phyloP scores from a whole-genome alignment of 2,888 invertebrate species.

The Idaea dimidiata region DNA sequence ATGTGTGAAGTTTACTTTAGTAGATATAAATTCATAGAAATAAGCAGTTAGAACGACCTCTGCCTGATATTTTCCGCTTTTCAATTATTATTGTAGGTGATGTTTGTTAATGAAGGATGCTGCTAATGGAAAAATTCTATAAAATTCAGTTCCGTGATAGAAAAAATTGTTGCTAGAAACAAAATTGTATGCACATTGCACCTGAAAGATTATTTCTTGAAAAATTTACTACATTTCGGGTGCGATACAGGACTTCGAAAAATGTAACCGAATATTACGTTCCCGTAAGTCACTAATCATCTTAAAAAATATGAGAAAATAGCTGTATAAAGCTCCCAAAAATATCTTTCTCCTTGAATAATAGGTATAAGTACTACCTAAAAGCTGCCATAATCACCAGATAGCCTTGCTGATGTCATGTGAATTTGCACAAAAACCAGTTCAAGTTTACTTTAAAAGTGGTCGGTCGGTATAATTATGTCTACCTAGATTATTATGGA shows the following conservation, averaged over 20 bases:
- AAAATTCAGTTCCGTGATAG: neutral
- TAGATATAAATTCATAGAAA: neutral
- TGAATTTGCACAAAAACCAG: neutral
- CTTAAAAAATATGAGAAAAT: too few species aligned
- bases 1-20: neutral
- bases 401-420: neutral
- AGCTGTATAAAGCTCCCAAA: too few species aligned
- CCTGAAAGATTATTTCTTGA: too few species aligned
- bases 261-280: too few species aligned
- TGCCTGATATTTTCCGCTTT: neutral
- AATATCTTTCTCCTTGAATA: too few species aligned
- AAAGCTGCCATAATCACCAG: neutral
- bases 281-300: too few species aligned
- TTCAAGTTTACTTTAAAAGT: neutral
- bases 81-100: neutral
- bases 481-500: neutral
- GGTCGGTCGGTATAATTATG: neutral
- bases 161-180: neutral
- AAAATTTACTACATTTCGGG: too few species aligned
- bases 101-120: neutral
- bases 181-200: neutral
- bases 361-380: too few species aligned
- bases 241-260: too few species aligned
- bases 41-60: neutral
- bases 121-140: neutral